Evolutionary conservation across 2,113 vertebrate species (phyloP).

Genomic region (Channa argus): DNA sequence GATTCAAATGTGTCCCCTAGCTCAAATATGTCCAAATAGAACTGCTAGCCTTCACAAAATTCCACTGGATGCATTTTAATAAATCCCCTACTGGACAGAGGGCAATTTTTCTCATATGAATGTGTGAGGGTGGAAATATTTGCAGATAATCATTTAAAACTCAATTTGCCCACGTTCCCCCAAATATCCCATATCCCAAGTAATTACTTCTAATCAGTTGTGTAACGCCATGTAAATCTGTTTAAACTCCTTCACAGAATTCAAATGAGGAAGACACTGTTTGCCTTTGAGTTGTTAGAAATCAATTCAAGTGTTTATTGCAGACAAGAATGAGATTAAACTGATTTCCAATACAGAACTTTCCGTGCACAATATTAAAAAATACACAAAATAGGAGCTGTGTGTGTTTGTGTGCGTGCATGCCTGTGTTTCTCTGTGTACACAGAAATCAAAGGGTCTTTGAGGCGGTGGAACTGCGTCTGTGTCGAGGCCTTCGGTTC

Average conservation of each 20-base stretch:
- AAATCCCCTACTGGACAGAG: slow-evolving; percentile 29
- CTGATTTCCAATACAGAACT: slow-evolving; percentile 20
- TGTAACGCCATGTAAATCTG: slow-evolving; percentile 39
- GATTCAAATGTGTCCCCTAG: slow-evolving; percentile 30
- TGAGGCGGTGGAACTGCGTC: slow-evolving; percentile 65
- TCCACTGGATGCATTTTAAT: slow-evolving; percentile 23
- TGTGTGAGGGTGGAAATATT: slow-evolving; percentile 14
- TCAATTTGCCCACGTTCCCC: slow-evolving; percentile 33
- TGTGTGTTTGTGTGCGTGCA: slow-evolving; percentile 19
- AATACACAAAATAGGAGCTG: not conserved
- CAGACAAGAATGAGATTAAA: slow-evolving; percentile 44
- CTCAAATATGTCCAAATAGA: slow-evolving; percentile 20
- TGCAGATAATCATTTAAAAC: slow-evolving; percentile 24
- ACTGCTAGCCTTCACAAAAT: slow-evolving; percentile 15
- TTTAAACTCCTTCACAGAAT: slow-evolving; percentile 40
- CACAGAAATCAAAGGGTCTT: slow-evolving; percentile 75
- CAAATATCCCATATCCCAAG: slow-evolving; percentile 34
- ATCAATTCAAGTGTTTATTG: slow-evolving; percentile 55
- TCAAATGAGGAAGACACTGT: slow-evolving; percentile 42
- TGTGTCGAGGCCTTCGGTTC: slow-evolving; percentile 72
- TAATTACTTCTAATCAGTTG: slow-evolving; percentile 53
- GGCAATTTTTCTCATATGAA: not conserved
- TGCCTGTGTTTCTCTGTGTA: slow-evolving; percentile 32
- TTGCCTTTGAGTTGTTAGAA: slow-evolving; percentile 52
- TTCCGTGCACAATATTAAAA: slow-evolving; percentile 29